These are phyloP conservation scores for Xestia sexstrigata DNA, from an alignment of 2,888 invertebrate species.

Conservation along the genomic window DNA sequence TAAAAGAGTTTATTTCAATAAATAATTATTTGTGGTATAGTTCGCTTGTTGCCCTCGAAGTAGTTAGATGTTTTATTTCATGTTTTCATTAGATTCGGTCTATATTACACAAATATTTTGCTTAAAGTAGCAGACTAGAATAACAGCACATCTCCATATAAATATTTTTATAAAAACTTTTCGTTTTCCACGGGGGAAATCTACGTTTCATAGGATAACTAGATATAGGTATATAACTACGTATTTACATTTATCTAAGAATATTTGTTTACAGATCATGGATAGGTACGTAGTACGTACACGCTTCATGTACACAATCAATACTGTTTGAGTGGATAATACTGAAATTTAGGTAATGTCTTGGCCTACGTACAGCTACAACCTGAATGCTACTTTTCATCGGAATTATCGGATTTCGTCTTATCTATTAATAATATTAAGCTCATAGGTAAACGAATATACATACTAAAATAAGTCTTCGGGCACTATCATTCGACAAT, in stretches of 20 bases:
- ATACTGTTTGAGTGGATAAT: constrained; percentile 61
- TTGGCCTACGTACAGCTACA: constrained; percentile 48
- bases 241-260: constrained; percentile 63
- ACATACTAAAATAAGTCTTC: constrained; percentile 77
- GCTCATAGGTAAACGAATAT: constrained; percentile 73
- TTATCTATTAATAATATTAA: constrained; percentile 65
- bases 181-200: constrained; percentile 49
- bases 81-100: background rate
- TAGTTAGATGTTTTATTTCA: background rate
- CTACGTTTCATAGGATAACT: constrained; percentile 56
- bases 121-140: constrained; percentile 72
- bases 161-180: constrained; percentile 46
- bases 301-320: constrained; percentile 54
- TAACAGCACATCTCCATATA: constrained; percentile 65
- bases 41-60: background rate
- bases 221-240: constrained; percentile 58
- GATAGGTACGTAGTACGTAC: constrained; percentile 41
- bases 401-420: constrained; percentile 69
- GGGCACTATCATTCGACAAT: constrained; percentile 70
- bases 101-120: constrained; percentile 51
- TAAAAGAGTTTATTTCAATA: background rate
- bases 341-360: constrained; percentile 57
- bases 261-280: constrained; percentile 59
- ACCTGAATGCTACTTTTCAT: constrained; percentile 57
- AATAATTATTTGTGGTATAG: constrained; percentile 1